Conservation (phyloP, 1,140 invertebrate species). For the Adelges cooleyi region DNA sequence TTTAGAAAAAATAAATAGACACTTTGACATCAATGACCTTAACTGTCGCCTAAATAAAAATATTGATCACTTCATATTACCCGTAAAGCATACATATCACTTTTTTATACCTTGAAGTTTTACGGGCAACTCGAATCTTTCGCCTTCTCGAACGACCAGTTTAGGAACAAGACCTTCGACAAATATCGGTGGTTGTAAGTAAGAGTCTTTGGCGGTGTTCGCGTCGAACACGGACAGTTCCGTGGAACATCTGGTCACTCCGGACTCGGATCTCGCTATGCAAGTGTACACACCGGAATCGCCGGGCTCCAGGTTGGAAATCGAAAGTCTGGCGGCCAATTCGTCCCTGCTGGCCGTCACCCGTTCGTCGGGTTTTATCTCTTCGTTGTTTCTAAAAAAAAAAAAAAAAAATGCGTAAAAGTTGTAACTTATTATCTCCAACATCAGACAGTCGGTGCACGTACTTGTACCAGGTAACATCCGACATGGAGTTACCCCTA, state of each 20-base stretch:
- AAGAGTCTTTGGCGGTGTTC: slow-evolving; percentile 31
- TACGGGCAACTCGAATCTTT: slow-evolving; percentile 47
- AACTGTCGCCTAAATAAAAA: no score
- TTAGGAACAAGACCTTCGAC: slow-evolving; percentile 39
- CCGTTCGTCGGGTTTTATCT: slow-evolving; percentile 38
- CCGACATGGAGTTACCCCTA: slow-evolving; percentile 46
- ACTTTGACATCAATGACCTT: no score
- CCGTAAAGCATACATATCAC: no score
- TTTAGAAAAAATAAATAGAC: no score
- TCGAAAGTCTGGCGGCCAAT: slow-evolving; percentile 40
- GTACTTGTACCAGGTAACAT: slow-evolving; percentile 48
- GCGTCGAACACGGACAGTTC: slow-evolving; percentile 39
- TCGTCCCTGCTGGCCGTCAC: slow-evolving; percentile 39
- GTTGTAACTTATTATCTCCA: neutral
- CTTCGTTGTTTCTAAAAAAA: slow-evolving; percentile 43
- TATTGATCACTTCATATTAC: no score
- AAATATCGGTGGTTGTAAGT: slow-evolving; percentile 42
- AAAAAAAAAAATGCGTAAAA: slow-evolving; percentile 24
- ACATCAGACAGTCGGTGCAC: slow-evolving; percentile 5
- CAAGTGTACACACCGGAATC: slow-evolving; percentile 59
- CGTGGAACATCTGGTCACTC: slow-evolving; percentile 46
- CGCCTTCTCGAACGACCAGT: slow-evolving; percentile 46
- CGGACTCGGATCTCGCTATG: slow-evolving; percentile 54
- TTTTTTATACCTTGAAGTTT: slow-evolving; percentile 41
- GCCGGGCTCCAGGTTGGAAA: slow-evolving; percentile 41